phyloP scores from a whole-genome alignment of 2,888 invertebrate species.

The Calameuta filiformis region DNA sequence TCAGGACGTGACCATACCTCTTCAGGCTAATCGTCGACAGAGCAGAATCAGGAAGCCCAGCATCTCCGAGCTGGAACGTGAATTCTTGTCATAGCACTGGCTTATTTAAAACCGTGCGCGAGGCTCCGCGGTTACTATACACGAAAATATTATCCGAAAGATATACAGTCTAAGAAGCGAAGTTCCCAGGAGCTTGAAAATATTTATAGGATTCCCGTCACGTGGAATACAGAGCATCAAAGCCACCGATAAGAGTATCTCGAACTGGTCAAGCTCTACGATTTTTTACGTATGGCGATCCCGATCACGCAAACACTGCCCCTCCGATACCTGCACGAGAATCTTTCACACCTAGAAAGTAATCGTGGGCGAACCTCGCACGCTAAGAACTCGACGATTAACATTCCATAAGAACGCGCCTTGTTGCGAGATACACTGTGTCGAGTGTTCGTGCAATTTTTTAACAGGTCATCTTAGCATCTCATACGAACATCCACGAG shows the following conservation, averaged over 20 bases:
- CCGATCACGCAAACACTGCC: constrained; percentile 48
- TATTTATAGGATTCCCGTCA: background rate
- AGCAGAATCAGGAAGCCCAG: constrained; percentile 67
- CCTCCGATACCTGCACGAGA: constrained; percentile 30
- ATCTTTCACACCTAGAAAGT: constrained; percentile 11
- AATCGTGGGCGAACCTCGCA: background rate
- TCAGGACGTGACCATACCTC: constrained; percentile 69
- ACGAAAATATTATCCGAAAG: background rate
- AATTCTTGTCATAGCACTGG: constrained; percentile 70
- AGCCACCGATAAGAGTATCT: background rate
- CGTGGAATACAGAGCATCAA: background rate
- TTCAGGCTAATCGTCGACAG: constrained; percentile 67
- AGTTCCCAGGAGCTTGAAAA: background rate
- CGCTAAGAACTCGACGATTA: background rate
- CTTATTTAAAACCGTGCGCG: constrained; percentile 51
- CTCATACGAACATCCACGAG: background rate
- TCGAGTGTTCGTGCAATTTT: background rate
- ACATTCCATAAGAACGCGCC: background rate
- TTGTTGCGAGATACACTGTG: background rate
- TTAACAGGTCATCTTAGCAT: background rate
- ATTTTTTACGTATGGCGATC: constrained; percentile 15
- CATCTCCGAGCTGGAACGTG: constrained; percentile 69
- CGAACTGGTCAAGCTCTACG: background rate
- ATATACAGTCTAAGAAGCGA: background rate
- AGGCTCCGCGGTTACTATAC: background rate